Base-by-base conservation (phyloP, 1,140 invertebrate species). In the Saccostrea echinata region DNA sequence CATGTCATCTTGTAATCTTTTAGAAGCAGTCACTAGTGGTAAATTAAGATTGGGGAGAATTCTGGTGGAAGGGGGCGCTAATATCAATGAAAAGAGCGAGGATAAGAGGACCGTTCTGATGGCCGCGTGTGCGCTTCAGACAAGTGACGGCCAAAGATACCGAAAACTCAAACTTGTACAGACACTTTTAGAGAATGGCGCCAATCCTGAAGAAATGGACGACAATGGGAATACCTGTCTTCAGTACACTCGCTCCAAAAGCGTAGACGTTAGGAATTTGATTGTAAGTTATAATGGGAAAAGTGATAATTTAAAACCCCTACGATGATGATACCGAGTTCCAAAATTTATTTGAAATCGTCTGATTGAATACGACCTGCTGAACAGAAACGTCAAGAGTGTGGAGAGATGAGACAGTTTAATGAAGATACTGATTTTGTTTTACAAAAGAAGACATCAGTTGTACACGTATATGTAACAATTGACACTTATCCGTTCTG, bases 91-190 rank as follows among this genome's bases (percentile, higher is more conserved):
- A n/a, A n/a, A 33, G 21, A 51, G 27, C 6, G 35, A 83, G 43
- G 81, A 83, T 18, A 18, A 53, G 0, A 8, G 21, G 21, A 83
- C 81, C 13, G 81, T 83, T 18, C 12, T 83, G 16, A 83, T 83
- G 81, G 43, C 52, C 35, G 81, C 81, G 18, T 83, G 81, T 83
- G 24, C 12, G 27, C 24, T 83, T n/a, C n/a, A 83, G 81, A 52
- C 35, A 27, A 30, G n/a, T 24, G 43, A 53, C 21, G 9, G 24
- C 6, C 43, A 83, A 12, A 51, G 35, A 33, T 21, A 53, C 35
- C 18, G 43, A 51, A 83, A 83, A 53, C 43, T 53, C 1, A 83
- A 83, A 83, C 52, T 83, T 6, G 52, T 83, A n/a, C 33, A 83
- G 81, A 83, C 43, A 11, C n/a, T 83, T 18, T 12, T 83, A 12